Evolutionary conservation across 2,797 vertebrate species (phyloP).

Genomic region (Heteromormyrus szaboi): DNA sequence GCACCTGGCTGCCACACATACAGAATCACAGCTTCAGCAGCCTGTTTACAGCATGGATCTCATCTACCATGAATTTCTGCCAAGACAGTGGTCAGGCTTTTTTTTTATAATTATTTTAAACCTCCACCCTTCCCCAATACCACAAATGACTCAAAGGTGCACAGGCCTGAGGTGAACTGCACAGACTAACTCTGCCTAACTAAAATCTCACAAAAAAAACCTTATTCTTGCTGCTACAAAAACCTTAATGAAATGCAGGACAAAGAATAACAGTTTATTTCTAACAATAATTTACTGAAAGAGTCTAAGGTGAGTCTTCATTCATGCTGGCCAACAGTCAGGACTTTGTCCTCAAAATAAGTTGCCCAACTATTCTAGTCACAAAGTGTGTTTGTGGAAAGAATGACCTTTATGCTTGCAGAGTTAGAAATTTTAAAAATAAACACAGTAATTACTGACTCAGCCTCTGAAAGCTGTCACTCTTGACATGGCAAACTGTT

Average conservation of each 20-base stretch:
- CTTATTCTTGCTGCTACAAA: not conserved
- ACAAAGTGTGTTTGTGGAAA: slow-evolving; percentile 1
- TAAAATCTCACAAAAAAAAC: not conserved
- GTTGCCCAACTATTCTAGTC: not conserved
- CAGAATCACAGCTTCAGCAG: not conserved
- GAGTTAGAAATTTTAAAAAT: not conserved
- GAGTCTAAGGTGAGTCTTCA: not conserved
- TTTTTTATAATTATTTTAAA: not conserved
- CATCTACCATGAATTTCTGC: not conserved
- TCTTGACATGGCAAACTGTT: not conserved
- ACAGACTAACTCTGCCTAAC: not conserved
- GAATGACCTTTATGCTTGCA: not conserved
- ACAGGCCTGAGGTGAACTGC: not conserved
- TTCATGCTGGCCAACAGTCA: not conserved
- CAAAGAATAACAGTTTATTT: not conserved
- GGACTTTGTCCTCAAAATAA: slow-evolving; percentile 4
- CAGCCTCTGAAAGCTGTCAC: not conserved
- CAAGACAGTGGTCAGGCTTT: not conserved
- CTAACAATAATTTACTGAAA: not conserved
- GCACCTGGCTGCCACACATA: not conserved
- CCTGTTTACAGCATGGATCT: slow-evolving; percentile 2
- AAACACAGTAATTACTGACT: not conserved
- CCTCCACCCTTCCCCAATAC: not conserved
- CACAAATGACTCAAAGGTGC: not conserved
- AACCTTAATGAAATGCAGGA: not conserved